Percentiles rank a stretch among this genome's conserved stretches.
These are phyloP conservation scores for Corticium candelabrum DNA, from an alignment of 37 sponge, comb jelly and placozoan genomes.

Conservation along the genomic window DNA sequence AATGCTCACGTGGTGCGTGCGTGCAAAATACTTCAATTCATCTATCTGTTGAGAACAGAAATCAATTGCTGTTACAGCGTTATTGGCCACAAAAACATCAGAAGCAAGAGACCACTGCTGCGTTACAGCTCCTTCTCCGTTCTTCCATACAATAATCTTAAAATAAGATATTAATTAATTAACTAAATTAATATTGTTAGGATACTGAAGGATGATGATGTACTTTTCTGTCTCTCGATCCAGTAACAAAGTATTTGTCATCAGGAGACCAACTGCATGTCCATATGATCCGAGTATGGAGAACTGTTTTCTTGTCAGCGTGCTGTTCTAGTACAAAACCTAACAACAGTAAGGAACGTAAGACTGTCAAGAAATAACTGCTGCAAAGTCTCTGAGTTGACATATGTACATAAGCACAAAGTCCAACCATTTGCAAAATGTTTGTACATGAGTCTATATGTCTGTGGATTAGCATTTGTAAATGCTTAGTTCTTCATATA, in stretches of 20 bases:
- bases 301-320: constrained; percentile 1
- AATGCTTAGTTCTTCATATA: no score
- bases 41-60: constrained; percentile 34
- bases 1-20: no score
- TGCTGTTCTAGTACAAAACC: constrained; percentile 22
- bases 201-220: background rate
- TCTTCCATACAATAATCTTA: constrained; percentile 54
- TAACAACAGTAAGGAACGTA: background rate
- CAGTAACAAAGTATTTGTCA: constrained; percentile 77
- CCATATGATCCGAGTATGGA: constrained; percentile 81
- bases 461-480: no score
- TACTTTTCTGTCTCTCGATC: constrained; percentile 82
- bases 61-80: constrained; percentile 63
- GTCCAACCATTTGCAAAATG: no score
- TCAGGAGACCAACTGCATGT: constrained; percentile 72
- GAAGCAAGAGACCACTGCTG: constrained; percentile 23
- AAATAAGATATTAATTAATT: background rate
- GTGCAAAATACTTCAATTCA: background rate
- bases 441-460: no score
- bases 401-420: no score
- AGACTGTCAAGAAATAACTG: no score
- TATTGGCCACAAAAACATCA: constrained; percentile 33
- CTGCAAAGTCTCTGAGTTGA: no score
- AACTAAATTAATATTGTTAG: background rate
- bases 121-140: background rate